Conservation (phyloP, 2,888 invertebrate genomes). For the Imbricaverruca yamaguchii region DNA sequence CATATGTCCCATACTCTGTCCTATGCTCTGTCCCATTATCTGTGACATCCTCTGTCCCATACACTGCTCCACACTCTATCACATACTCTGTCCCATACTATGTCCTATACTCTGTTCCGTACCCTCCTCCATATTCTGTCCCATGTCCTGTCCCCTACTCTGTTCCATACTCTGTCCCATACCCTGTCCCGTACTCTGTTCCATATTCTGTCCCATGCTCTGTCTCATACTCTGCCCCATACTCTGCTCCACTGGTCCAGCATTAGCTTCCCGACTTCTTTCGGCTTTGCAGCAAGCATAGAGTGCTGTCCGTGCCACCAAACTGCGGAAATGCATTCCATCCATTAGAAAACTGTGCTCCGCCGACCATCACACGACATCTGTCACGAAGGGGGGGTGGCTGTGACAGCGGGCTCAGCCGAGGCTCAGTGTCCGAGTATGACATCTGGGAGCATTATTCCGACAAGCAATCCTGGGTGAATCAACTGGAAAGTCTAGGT, state of each 20-base stretch:
- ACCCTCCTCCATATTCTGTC: neutral
- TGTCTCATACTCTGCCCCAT: too few species aligned
- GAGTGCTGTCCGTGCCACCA: neutral
- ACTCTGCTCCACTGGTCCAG: neutral
- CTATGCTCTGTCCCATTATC: neutral
- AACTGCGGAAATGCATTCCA: neutral
- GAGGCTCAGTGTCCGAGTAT: too few species aligned
- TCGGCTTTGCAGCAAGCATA: neutral
- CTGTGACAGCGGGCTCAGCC: too few species aligned
- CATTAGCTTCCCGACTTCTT: neutral
- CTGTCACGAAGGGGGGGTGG: neutral
- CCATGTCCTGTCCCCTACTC: neutral
- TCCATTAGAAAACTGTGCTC: neutral
- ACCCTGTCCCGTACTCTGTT: too few species aligned
- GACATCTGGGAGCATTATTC: too few species aligned
- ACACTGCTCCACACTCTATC: neutral
- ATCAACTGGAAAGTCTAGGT: too few species aligned
- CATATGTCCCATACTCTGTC: neutral
- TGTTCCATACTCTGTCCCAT: neutral
- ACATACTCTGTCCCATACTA: neutral
- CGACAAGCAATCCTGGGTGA: too few species aligned
- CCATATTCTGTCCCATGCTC: neutral
- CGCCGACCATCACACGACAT: neutral
- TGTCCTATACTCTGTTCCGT: neutral
- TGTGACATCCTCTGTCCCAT: neutral